Conservation (phyloP, 2,888 invertebrate species). For the Abrostola tripartita region DNA sequence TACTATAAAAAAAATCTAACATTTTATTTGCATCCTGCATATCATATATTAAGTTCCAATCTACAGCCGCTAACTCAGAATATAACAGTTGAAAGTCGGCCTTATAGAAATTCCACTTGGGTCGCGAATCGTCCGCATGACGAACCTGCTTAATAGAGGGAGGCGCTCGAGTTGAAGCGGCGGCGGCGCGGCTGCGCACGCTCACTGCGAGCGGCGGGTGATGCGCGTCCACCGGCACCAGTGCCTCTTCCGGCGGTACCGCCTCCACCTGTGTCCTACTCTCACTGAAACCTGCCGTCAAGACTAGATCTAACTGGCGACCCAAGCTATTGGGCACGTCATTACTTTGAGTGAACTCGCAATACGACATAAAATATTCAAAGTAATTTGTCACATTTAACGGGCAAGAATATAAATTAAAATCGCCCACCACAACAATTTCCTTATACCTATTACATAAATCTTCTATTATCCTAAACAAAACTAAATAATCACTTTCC, state of each 20-base stretch:
- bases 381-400: too few species aligned
- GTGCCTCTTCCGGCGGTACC: constrained; percentile 1
- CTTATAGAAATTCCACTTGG: constrained; percentile 23
- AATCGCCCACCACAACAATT: too few species aligned
- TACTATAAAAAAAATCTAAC: constrained; percentile 8
- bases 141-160: too few species aligned
- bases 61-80: constrained; percentile 1
- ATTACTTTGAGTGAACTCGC: too few species aligned
- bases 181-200: background rate
- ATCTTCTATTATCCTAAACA: too few species aligned
- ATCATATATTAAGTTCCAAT: constrained; percentile 16
- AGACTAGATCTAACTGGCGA: background rate
- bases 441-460: too few species aligned
- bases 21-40: background rate
- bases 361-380: too few species aligned
- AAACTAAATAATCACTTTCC: too few species aligned
- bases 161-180: constrained; percentile 1
- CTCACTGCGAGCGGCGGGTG: constrained; percentile 32
- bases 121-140: background rate
- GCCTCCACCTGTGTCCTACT: background rate
- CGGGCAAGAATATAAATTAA: too few species aligned
- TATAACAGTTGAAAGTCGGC: constrained; percentile 9
- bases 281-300: constrained; percentile 4
- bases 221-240: constrained; percentile 4
- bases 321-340: too few species aligned